Conservation (phyloP, 2,113 vertebrate species). For the Piaya cayana region DNA sequence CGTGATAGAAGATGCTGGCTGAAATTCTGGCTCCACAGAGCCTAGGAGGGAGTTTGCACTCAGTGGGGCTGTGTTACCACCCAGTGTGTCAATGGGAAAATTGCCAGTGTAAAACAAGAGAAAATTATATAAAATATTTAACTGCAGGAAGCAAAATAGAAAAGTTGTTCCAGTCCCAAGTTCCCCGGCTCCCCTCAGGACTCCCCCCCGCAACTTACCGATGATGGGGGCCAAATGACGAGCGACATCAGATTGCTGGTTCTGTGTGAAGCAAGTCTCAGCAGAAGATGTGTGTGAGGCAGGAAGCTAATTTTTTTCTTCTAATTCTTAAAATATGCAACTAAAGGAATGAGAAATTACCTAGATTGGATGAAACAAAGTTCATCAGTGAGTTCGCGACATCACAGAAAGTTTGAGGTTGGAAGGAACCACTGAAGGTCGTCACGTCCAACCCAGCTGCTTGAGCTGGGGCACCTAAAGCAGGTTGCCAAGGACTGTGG, state of each 20-base stretch:
- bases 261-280: background rate
- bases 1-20: background rate
- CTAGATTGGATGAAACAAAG: rapidly evolving
- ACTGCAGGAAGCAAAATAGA: background rate
- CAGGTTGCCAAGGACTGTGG: background rate
- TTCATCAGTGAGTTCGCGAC: background rate
- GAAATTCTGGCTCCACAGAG: background rate
- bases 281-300: background rate
- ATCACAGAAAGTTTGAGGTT: background rate
- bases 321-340: background rate
- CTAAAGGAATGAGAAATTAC: background rate
- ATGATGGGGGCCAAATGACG: background rate
- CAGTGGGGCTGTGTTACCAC: background rate
- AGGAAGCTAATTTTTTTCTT: background rate
- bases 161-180: background rate
- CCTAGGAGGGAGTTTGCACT: background rate
- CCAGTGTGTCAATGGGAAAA: conserved; percentile 24
- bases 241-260: background rate
- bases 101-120: background rate
- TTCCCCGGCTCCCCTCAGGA: background rate
- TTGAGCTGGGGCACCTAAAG: background rate
- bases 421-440: background rate
- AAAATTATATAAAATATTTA: background rate
- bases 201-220: background rate
- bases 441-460: background rate